These are phyloP conservation scores for Vimba vimba DNA, from an alignment of 2,113 vertebrate genomes.

Conservation along the genomic window DNA sequence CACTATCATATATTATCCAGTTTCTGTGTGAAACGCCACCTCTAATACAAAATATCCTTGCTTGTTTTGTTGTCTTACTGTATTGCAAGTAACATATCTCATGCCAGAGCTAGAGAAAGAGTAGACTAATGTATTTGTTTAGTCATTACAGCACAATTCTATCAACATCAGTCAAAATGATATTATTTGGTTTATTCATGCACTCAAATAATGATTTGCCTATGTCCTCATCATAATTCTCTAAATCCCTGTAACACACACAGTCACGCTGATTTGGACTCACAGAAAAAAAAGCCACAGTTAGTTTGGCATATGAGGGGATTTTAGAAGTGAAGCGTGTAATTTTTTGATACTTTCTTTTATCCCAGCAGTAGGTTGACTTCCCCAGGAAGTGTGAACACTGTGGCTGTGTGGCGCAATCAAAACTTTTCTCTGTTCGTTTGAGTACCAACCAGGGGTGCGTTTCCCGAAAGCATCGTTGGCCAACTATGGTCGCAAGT, in stretches of 20 bases:
- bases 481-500: too few species aligned
- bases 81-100: background rate
- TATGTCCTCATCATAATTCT: background rate
- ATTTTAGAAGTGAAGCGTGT: constrained; percentile 21
- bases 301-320: constrained; percentile 12
- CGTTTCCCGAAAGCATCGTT: too few species aligned
- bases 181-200: constrained; percentile 16
- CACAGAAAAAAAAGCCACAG: background rate
- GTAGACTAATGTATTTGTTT: background rate
- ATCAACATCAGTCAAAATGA: background rate
- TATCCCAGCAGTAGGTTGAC: constrained; percentile 14
- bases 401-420: background rate
- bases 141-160: background rate
- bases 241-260: constrained; percentile 28
- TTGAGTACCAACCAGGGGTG: background rate
- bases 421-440: background rate
- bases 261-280: constrained; percentile 6
- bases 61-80: constrained; percentile 19
- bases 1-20: too few species aligned
- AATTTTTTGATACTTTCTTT: constrained; percentile 26
- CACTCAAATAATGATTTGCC: constrained; percentile 2
- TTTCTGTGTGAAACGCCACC: background rate
- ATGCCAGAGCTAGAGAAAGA: background rate
- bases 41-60: background rate
- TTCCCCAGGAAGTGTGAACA: constrained; percentile 11